These are phyloP conservation scores for Epinephelus fuscoguttatus DNA, from an alignment of 2,113 vertebrate genomes.

Conservation along the genomic window DNA sequence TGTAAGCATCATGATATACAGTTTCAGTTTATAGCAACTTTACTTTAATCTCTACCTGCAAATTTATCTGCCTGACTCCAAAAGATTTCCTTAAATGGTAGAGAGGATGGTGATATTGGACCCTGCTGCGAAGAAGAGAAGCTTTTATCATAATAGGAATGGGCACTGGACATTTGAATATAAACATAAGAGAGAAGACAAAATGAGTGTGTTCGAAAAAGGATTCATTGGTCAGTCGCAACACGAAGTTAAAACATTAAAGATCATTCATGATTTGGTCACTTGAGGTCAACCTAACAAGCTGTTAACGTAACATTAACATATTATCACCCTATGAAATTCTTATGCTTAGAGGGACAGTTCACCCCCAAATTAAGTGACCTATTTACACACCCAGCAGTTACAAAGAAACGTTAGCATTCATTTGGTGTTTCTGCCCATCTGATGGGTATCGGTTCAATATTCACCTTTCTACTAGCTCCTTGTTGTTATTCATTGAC, in stretches of 20 bases:
- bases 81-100: not conserved
- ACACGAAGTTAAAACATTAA: not conserved
- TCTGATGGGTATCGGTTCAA: not conserved
- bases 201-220: not conserved
- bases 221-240: not conserved
- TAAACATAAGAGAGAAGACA: constrained; percentile 4
- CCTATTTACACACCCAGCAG: not conserved
- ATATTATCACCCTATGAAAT: not conserved
- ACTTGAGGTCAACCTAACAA: not conserved
- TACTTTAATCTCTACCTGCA: not conserved
- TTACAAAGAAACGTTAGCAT: not conserved
- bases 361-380: no score
- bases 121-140: not conserved
- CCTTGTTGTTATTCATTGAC: not conserved
- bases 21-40: not conserved
- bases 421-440: not conserved
- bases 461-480: not conserved
- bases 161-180: not conserved
- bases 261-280: not conserved
- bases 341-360: not conserved
- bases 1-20: not conserved
- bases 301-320: not conserved
- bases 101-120: not conserved
- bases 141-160: not conserved
- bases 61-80: not conserved